Percentiles rank a stretch among this genome's conserved stretches.
phyloP scores from a whole-genome alignment of 2,797 vertebrate species.

The Sebastes cheni region DNA sequence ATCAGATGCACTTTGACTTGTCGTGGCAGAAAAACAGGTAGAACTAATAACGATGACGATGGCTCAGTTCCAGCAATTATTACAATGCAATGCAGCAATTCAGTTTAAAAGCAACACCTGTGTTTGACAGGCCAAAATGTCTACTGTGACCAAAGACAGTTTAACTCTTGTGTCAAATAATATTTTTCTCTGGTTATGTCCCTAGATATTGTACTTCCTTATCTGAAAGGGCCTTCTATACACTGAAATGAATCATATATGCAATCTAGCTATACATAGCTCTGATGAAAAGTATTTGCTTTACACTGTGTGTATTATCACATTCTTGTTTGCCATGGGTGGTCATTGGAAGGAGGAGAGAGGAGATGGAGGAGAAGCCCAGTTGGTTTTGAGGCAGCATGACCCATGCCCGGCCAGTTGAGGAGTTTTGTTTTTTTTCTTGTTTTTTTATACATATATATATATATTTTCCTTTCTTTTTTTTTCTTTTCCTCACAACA shows the following conservation, averaged over 20 bases:
- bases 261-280: neutral
- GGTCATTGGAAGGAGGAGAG: too few species aligned
- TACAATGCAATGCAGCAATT: neutral
- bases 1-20: neutral
- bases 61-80: neutral
- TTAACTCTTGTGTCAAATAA: neutral
- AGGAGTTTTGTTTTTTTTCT: too few species aligned
- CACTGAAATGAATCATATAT: neutral
- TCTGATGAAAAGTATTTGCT: neutral
- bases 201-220: neutral
- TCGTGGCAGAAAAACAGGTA: neutral
- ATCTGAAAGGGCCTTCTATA: neutral
- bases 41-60: neutral
- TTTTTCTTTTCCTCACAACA: too few species aligned
- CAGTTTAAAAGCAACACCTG: neutral
- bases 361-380: too few species aligned
- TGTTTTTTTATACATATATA: too few species aligned
- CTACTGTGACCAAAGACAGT: neutral
- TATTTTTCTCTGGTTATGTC: neutral
- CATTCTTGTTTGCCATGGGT: rapidly evolving
- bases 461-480: too few species aligned
- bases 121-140: neutral
- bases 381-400: too few species aligned
- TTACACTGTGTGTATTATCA: neutral
- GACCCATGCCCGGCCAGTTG: too few species aligned